A percentile compares a stretch with the other conserved stretches of the same genome.
phyloP scores from a whole-genome alignment of 2,797 vertebrate species.

The Malurus splendens region DNA sequence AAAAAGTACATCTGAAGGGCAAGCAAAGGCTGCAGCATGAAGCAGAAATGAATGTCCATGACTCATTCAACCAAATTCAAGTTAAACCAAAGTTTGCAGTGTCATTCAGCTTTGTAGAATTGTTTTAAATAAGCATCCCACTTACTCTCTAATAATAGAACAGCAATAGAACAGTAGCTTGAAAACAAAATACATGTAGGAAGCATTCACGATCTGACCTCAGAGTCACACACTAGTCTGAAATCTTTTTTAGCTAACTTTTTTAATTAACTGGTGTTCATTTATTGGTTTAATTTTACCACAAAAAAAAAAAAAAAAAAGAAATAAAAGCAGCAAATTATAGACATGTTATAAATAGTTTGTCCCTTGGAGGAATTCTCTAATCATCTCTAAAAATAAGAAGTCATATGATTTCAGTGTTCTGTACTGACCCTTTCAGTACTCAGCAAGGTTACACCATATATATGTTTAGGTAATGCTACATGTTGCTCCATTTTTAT shows the following conservation, averaged over 20 bases:
- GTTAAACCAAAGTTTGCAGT: slow-evolving; percentile 7
- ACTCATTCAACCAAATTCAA: slow-evolving; percentile 24
- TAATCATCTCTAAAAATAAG: slow-evolving; percentile 50
- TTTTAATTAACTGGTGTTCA: neutral
- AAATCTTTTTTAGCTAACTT: neutral
- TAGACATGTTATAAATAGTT: neutral
- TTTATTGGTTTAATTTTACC: slow-evolving; percentile 21
- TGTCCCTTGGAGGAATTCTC: slow-evolving; percentile 12
- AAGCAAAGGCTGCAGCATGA: neutral
- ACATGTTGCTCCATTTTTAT: neutral
- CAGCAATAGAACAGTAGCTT: neutral
- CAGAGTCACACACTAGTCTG: neutral
- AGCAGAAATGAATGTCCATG: neutral
- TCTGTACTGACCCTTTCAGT: neutral
- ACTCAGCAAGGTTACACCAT: neutral
- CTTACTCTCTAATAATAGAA: slow-evolving; percentile 30
- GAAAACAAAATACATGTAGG: slow-evolving; percentile 8
- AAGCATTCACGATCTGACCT: slow-evolving; percentile 1
- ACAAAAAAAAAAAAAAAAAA: neutral
- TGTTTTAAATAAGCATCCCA: slow-evolving; percentile 29
- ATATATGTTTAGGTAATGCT: neutral
- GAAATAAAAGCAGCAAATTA: neutral
- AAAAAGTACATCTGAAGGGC: neutral
- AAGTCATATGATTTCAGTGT: neutral
- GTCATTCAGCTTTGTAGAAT: neutral